phyloP scores from a whole-genome alignment of 1,140 invertebrate genomes.

The Zaprionus taronus region DNA sequence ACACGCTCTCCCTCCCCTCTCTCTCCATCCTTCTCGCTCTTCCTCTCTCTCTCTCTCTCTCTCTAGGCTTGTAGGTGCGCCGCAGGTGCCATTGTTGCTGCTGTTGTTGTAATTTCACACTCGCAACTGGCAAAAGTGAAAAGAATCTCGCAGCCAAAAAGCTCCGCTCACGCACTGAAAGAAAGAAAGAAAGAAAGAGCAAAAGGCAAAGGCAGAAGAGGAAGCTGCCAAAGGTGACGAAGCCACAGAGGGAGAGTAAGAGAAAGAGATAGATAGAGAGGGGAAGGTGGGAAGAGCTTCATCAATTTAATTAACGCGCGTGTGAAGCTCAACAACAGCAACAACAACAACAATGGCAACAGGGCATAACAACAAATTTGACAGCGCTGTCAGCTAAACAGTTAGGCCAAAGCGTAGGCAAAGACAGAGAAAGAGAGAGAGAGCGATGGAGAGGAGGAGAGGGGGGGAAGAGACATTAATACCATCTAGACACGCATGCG shows the following conservation, averaged over 20 bases:
- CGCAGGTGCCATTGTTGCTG: conserved; percentile 28
- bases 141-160: conserved; percentile 35
- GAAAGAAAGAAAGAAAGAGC: not conserved
- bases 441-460: conserved; percentile 9
- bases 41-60: conserved; percentile 7
- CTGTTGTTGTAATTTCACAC: conserved; percentile 50
- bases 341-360: conserved; percentile 20
- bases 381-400: conserved; percentile 47
- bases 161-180: conserved; percentile 18
- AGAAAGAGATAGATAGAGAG: not conserved
- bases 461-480: not conserved
- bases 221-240: not conserved
- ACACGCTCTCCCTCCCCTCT: not conserved
- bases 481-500: not conserved
- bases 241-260: not conserved
- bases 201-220: conserved; percentile 5
- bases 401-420: conserved; percentile 34
- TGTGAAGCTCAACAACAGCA: conserved; percentile 44
- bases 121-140: conserved; percentile 48
- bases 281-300: not conserved
- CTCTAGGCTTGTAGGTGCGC: not conserved
- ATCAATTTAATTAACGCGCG: conserved; percentile 51
- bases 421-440: conserved; percentile 22
- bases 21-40: not conserved
- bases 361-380: conserved; percentile 42